Evolutionary conservation across 2,888 invertebrate species (phyloP).

Genomic region (Acleris literana): DNA sequence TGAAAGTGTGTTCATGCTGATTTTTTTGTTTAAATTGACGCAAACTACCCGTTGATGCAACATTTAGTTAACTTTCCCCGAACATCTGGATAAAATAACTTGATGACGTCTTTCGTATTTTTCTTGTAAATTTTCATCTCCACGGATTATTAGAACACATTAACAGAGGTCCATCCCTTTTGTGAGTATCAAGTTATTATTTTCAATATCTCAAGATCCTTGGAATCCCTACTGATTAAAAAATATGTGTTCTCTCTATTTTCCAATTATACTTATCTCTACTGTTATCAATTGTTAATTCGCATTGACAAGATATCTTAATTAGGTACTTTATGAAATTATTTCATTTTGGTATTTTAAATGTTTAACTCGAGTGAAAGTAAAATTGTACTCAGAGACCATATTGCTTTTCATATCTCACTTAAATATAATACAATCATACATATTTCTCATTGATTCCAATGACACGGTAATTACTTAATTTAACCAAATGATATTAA

Average conservation of each 20-base stretch:
- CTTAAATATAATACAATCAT: too few relatives aligned
- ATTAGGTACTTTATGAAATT: too few relatives aligned
- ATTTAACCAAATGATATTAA: too few relatives aligned
- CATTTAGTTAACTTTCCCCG: conserved; percentile 23
- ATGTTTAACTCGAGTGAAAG: too few relatives aligned
- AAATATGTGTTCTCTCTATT: background rate
- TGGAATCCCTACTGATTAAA: conserved; percentile 11
- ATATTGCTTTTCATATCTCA: too few relatives aligned
- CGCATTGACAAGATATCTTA: background rate
- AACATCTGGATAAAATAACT: conserved; percentile 35
- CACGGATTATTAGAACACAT: conserved; percentile 8
- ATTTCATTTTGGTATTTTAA: too few relatives aligned
- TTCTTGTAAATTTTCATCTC: background rate
- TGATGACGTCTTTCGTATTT: conserved; percentile 34
- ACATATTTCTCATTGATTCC: too few relatives aligned
- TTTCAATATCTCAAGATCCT: conserved; percentile 16
- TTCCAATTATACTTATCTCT: background rate
- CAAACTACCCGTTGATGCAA: conserved; percentile 6
- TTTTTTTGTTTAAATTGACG: conserved; percentile 22
- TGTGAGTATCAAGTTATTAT: conserved; percentile 11
- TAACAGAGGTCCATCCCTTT: background rate
- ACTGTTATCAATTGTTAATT: background rate
- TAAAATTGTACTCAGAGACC: too few relatives aligned
- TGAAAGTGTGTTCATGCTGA: conserved; percentile 24
- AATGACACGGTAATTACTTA: too few relatives aligned